Base-by-base conservation (phyloP, 1,140 invertebrate genomes). In the Oryzaephilus surinamensis region DNA sequence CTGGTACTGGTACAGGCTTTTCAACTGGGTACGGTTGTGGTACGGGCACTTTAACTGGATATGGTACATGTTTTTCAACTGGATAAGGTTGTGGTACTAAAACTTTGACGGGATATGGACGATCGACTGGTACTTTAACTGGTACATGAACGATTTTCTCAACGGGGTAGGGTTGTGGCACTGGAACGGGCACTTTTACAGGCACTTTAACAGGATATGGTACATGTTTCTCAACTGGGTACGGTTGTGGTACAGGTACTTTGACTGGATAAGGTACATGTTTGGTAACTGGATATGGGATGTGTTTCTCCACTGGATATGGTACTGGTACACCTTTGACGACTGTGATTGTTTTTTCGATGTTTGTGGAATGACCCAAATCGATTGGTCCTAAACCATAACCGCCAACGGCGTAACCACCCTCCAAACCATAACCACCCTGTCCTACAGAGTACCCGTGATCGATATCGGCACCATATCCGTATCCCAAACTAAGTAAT, bases 21-120 rank as follows among this genome's bases (percentile, higher is more conserved):
- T 77, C 74, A 15, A 83, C 80, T 21, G 78, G 77, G 61, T 80
- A 80, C 2, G 80, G 80, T 49, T 74, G 74, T 47, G 80, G 79
- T 38, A 82, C 78, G 46, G 67, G 73, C 21, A 84, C 78, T 63
- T 76, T 77, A 6, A 81, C 72, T 5, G 80, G 77, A 43, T 67
- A 66, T 24, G 63, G 77, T 10, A 80, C 63, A 55, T 73, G 74
- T 45, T 77, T 79, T 31, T 79, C 70, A 2, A 77, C 74, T 19
- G 73, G 72, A 57, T 77, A 76, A 44, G 74, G 69, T 51, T 70
- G 64, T 32, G 68, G 69, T 21, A 70, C 64, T 16, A 68, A 57
- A 26, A 68, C 64, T 27, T 77, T 77, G 72, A 36, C 79, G 72
- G 75, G 74, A 45, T 72, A 72, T 13, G 77, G 77, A 50, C 69